Evolutionary conservation across 2,888 invertebrate species (phyloP), one percentile per base, ranked within the genome.

Genomic region (Dascillus cervinus): DNA sequence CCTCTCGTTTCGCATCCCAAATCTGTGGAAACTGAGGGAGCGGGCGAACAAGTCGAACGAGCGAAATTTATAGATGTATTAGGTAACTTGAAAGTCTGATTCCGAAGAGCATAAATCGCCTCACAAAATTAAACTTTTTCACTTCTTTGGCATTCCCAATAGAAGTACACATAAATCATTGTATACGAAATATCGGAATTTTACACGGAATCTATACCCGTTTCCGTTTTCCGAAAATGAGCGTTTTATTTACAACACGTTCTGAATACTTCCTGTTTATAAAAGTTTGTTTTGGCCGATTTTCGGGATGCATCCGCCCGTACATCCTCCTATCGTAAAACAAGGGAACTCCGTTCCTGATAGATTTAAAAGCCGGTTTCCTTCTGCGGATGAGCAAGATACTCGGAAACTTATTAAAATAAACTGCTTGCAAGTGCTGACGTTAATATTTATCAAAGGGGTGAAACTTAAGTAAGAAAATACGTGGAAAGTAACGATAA

Each of bases 111-210:
- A 55, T 55, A 54, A 55, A 55, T 54, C 44, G 41, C 37, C 33
- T 27, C 47, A 44, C 49, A 49, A 55, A 55, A 55, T 56, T 55
- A 52, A 56, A 55, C 49, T 56, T 56, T 55, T 55, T 54, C 52
- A 47, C 52, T 51, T 48, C 46, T 43, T 45, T 36, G n/a, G 32
- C 41, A 37, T 43, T 38, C 43, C 47, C 49, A 32, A 39, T 41
- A 37, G 47, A 43, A 41, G 38, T 43, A 43, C 47, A 46, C 49
- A 50, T 55, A 55, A 52, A 55, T 55, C 52, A 52, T n/a, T 46
- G 38, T 26, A 37, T 19, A 34, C 33, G 34, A 43, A 46, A 46
- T 46, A 42, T 47, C 34, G 38, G 26, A 39, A 34, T 46, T 45
- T 47, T 42, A 43, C 40, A 43, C 37, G 30, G 39, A 39, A 42